phyloP scores from a whole-genome alignment of 2,113 vertebrate species.

The Chionomys nivalis region DNA sequence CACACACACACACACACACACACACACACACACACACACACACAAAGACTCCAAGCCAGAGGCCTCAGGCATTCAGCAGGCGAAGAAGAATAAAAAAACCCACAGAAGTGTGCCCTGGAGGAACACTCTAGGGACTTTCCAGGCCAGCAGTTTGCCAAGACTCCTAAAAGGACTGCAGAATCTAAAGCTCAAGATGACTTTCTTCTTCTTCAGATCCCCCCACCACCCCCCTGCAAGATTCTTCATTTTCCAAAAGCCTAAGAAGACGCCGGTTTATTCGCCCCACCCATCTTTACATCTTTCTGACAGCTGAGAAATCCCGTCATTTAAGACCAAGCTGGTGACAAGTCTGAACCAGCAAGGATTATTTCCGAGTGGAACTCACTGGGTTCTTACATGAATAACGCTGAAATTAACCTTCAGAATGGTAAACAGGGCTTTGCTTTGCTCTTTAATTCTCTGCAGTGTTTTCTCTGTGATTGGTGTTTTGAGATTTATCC shows the following conservation, averaged over 20 bases:
- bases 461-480: neutral
- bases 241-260: neutral
- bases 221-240: neutral
- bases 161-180: neutral
- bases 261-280: neutral
- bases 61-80: neutral
- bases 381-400: neutral
- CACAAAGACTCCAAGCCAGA: neutral
- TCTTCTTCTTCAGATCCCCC: neutral
- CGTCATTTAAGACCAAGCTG: neutral
- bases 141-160: neutral
- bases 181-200: neutral
- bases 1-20: no score
- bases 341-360: neutral
- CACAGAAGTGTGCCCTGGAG: neutral
- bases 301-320: conserved; percentile 3
- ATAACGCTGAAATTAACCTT: neutral
- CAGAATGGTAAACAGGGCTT: neutral
- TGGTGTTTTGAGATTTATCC: neutral
- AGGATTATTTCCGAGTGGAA: neutral
- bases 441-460: neutral
- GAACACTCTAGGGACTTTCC: neutral
- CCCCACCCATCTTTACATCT: conserved; percentile 12
- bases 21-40: no score
- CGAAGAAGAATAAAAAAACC: no score